Base-by-base conservation (phyloP, 2,797 vertebrate species). In the Catamblyrhynchus diadema region DNA sequence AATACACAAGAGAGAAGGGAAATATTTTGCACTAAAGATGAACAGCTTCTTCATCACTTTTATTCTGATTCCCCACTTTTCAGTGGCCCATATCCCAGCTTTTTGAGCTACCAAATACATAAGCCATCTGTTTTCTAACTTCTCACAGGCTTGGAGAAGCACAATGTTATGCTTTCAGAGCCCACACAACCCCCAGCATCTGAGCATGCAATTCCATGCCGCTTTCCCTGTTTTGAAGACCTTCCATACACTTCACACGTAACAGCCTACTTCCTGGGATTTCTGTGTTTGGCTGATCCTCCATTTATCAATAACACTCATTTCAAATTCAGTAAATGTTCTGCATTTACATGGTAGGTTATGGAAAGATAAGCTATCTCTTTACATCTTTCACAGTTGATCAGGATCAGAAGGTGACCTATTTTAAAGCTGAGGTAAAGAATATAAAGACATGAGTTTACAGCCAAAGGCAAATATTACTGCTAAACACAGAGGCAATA, bases 371-470 rank as follows among this genome's bases (percentile, higher is more conserved):
- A 72, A 3, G 13, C 20, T 62, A 15, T 61, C 35, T 57, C 69
- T 74, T 83, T 56, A 69, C 27, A 13, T 96, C 45, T 92, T 92
- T 80, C 91, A 88, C 42, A 64, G 71, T 37, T 91, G 56, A 90
- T 81, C 41, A 53, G 23, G 53, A 90, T 90, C 67, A 77, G 51
- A 57, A 86, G 25, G 28, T 81, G 59, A 86, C 73, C 73, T 93
- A 21, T 84, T 93, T 95, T 84, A 75, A 81, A 84, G 35, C 1
- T 64, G 65, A 82, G 39, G n/a, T 86, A 51, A 83, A 83, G 65
- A 91, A 79, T 86, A 51, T 56, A 59, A 84, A 70, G 54, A 61
- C 0, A 3, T 74, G 37, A 88, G 9, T 57, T 21, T 83, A 83
- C 83, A 93, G 23, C 44, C 39, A 65, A 83, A 90, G 62, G 39